Evolutionary conservation across 2,797 vertebrate species (phyloP), one percentile per base, ranked within the genome.

Genomic region (Enteromius mattozi): DNA sequence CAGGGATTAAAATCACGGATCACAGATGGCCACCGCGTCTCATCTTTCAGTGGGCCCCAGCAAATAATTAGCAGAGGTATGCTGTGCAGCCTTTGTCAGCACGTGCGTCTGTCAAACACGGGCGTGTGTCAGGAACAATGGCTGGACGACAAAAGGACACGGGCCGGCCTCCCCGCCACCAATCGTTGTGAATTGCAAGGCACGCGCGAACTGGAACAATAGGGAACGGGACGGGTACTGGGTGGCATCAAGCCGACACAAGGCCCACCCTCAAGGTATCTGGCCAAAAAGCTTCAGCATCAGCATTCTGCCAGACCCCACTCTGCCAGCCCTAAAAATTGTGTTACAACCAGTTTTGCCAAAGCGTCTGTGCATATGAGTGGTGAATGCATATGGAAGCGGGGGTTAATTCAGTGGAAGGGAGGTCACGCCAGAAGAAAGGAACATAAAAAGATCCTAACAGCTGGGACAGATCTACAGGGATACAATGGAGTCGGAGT

Each of bases 171-270:
- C 80, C 87, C 89, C 85, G 85, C 90, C 72, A 87, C 90, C 91
- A 83, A 77, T 24, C 59, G 35, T 76, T 89, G 85, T 93, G 92
- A 95, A 94, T 91, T 87, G 91, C 88, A 90, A 92, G 94, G 92
- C 94, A 95, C 94, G 95, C 94, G 95, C 92, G 91, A 84, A 92
- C 89, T 92, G 92, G 92, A 94, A 96, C 94, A 95, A 95, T 93
- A 85, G 74, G 90, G 88, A 79, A 84, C 30, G 80, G 68, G 66
- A 49, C 51, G 37, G 83, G 54, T 77, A 51, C 65, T 77, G 69
- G 42, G 88, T 90, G 91, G 90, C 86, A 88, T 85, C 88, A 85
- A 85, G 82, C 47, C 51, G 68, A 82, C 65, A 70, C 74, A 63
- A 76, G 47, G 88, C 84, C 82, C 71, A 68, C 80, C 78, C 87